These are phyloP conservation scores for Steatocranus sp. DNA, from an alignment of 2,797 vertebrate genomes.

Conservation along the genomic window DNA sequence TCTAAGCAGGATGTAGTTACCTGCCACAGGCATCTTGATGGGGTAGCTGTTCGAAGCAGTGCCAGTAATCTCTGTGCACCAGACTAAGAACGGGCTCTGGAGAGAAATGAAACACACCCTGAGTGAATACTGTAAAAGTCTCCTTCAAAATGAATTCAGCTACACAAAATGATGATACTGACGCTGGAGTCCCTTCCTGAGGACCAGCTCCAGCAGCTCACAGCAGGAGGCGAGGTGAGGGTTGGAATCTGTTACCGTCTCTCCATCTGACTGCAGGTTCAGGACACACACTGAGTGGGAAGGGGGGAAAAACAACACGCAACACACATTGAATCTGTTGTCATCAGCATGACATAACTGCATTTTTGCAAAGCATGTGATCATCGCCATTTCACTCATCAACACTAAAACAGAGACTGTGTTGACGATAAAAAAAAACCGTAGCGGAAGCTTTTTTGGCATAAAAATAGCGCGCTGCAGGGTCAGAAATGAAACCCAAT, in stretches of 20 bases:
- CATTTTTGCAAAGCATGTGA: neutral
- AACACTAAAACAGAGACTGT: neutral
- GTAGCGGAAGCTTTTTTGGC: neutral
- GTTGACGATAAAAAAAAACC: neutral
- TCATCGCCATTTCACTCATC: neutral
- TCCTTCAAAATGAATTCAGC: neutral
- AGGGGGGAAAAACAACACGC: fast-evolving
- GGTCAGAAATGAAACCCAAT: neutral
- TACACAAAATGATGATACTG: slow-evolving; percentile 41
- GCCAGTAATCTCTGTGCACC: slow-evolving; percentile 83
- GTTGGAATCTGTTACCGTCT: slow-evolving; percentile 65
- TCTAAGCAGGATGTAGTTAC: slow-evolving; percentile 39
- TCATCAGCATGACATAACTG: neutral
- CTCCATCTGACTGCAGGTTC: slow-evolving; percentile 68
- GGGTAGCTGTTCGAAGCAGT: slow-evolving; percentile 79
- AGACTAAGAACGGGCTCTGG: slow-evolving; percentile 80
- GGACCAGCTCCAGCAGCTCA: slow-evolving; percentile 79
- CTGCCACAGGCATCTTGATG: slow-evolving; percentile 66
- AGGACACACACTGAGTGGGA: slow-evolving; percentile 72
- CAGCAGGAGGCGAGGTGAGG: slow-evolving; percentile 74
- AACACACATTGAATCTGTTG: neutral
- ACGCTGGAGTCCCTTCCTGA: slow-evolving; percentile 85
- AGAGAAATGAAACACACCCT: neutral
- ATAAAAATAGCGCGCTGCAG: neutral
- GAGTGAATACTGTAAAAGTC: neutral